Percentiles rank a stretch among this genome's conserved stretches.
Evolutionary conservation across 2,797 vertebrate genomes (phyloP).

Genomic region (Tokudaia muenninki): DNA sequence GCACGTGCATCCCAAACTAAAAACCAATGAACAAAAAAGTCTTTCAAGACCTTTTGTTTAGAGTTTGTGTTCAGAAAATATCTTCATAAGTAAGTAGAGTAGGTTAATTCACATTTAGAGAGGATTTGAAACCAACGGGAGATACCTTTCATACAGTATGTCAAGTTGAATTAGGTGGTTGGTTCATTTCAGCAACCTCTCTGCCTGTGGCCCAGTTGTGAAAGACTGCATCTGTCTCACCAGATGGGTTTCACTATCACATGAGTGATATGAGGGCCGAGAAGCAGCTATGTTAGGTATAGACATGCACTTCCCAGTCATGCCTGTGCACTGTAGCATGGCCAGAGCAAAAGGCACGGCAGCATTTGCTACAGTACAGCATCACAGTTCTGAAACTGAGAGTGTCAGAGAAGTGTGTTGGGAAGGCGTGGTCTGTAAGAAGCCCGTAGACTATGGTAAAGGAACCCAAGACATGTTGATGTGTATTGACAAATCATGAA

Average conservation of each 20-base stretch:
- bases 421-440: not conserved
- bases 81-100: not conserved
- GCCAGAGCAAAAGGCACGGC: not conserved
- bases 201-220: not conserved
- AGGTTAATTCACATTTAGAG: slow-evolving; percentile 18
- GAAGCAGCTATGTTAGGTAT: slow-evolving; percentile 49
- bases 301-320: slow-evolving; percentile 19
- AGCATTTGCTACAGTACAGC: not conserved
- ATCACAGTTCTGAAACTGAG: not conserved
- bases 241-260: not conserved
- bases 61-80: not conserved
- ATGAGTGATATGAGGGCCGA: not conserved
- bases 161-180: not conserved
- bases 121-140: not conserved
- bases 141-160: not conserved
- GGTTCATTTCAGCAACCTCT: not conserved
- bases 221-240: not conserved
- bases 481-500: not conserved
- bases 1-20: not conserved
- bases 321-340: slow-evolving; percentile 21
- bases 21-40: not conserved
- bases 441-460: slow-evolving; percentile 40
- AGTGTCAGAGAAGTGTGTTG: not conserved
- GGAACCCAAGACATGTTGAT: not conserved
- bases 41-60: not conserved